phyloP scores from a whole-genome alignment of 2,113 vertebrate species.

The Silurus asotus region DNA sequence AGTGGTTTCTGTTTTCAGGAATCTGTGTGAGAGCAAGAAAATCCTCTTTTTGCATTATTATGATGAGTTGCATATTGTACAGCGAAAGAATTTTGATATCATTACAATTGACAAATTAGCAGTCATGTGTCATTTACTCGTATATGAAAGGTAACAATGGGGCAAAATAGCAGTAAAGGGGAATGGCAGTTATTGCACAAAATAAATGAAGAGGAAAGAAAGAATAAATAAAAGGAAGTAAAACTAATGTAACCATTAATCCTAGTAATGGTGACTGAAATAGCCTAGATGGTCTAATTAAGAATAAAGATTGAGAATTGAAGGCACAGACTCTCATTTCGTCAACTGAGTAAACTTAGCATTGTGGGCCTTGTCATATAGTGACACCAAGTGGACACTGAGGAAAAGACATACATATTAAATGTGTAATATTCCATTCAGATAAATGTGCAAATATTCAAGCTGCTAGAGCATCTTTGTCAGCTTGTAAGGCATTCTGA shows the following conservation, averaged over 20 bases:
- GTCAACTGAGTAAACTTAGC: not conserved
- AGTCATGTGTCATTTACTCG: not conserved
- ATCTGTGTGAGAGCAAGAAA: not conserved
- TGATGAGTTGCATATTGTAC: not conserved
- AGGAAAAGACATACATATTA: not conserved
- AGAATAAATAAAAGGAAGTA: not conserved
- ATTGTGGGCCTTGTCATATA: not conserved
- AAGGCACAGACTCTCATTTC: not conserved
- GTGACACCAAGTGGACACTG: conserved; percentile 7
- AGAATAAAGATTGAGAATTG: not conserved
- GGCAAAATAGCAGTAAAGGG: not conserved
- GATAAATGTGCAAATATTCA: not conserved
- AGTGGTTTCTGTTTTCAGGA: conserved; percentile 21
- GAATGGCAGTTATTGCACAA: not conserved
- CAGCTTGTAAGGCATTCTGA: not conserved
- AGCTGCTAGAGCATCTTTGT: not conserved
- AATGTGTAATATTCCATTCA: not conserved
- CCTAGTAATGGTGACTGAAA: not conserved
- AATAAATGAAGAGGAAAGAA: not conserved
- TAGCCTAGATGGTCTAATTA: not conserved
- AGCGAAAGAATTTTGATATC: not conserved
- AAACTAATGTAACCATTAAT: not conserved
- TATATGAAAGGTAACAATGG: not conserved
- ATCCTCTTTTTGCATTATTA: not conserved
- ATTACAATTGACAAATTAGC: not conserved